phyloP scores from a whole-genome alignment of 1,140 invertebrate species.

The Papilio xuthus region DNA sequence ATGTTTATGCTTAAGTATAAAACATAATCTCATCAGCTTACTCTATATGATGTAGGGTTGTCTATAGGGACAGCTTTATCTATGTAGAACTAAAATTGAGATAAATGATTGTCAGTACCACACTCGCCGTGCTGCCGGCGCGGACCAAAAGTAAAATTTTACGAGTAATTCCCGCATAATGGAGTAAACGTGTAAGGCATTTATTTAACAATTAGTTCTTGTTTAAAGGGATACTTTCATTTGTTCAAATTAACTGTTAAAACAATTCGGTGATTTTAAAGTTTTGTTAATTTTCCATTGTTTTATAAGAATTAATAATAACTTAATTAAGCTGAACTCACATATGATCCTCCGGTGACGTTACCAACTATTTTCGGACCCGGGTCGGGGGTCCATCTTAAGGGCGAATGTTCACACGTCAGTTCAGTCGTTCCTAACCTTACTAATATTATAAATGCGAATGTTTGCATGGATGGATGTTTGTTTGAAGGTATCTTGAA shows the following conservation, averaged over 20 bases:
- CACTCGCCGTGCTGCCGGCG: constrained; percentile 53
- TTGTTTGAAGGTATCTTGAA: too few relatives aligned
- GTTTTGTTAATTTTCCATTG: not conserved
- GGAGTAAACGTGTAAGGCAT: constrained; percentile 75
- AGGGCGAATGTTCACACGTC: too few relatives aligned
- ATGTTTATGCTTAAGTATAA: not conserved
- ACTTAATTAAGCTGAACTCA: too few relatives aligned
- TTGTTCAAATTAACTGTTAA: constrained; percentile 35
- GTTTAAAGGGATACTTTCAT: constrained; percentile 52
- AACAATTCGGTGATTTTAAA: not conserved
- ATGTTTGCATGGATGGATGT: too few relatives aligned
- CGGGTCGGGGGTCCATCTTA: too few relatives aligned
- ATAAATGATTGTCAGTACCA: constrained; percentile 76
- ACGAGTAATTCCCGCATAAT: constrained; percentile 64
- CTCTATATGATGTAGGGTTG: not conserved
- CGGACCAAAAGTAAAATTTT: constrained; percentile 67
- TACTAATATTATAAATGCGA: too few relatives aligned
- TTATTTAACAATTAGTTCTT: constrained; percentile 71
- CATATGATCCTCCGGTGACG: too few relatives aligned
- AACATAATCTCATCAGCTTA: constrained; percentile 17
- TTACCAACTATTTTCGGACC: too few relatives aligned
- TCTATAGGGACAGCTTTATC: constrained; percentile 27
- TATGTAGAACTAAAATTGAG: constrained; percentile 71
- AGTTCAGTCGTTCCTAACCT: too few relatives aligned
- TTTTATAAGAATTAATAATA: too few relatives aligned